A percentile compares a stretch with the other conserved stretches of the same genome.
phyloP scores from a whole-genome alignment of 2,797 vertebrate genomes.

The Yasuhikotakia modesta region DNA sequence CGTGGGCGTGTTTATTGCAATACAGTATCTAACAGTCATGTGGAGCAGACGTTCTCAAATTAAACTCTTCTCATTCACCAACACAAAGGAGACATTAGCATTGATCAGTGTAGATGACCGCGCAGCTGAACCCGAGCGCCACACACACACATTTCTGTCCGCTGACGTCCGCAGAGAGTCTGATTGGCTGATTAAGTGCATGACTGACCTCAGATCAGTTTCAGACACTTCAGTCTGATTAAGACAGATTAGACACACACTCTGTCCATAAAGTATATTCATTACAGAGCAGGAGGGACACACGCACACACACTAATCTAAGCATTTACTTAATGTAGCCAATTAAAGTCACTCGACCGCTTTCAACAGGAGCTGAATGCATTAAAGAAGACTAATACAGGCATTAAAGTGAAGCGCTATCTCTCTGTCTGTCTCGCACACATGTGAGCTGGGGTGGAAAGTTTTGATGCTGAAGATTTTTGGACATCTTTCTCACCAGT shows the following conservation, averaged over 20 bases:
- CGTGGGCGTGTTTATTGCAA: constrained; percentile 22
- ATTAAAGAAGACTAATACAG: constrained; percentile 3
- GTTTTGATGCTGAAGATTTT: not conserved
- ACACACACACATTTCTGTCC: constrained; percentile 4
- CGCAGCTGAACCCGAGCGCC: constrained; percentile 2
- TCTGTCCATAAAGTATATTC: constrained; percentile 39
- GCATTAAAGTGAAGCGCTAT: not conserved
- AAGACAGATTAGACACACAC: constrained; percentile 44
- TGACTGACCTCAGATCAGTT: constrained; percentile 28
- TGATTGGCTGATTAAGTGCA: constrained; percentile 48
- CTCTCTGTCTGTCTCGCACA: constrained; percentile 4
- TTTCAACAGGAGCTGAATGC: constrained; percentile 19
- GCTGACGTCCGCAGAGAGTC: constrained; percentile 4
- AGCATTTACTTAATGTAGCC: constrained; percentile 30
- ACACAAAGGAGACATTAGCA: constrained; percentile 38
- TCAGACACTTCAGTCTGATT: constrained; percentile 46
- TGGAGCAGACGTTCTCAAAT: constrained; percentile 30
- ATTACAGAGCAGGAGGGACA: constrained; percentile 26
- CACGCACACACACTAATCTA: constrained; percentile 4
- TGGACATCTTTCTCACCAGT: constrained; percentile 54
- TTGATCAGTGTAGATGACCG: constrained; percentile 27
- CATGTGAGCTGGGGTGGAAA: not conserved
- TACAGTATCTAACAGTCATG: constrained; percentile 25
- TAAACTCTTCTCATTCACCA: constrained; percentile 31
- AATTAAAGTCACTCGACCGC: constrained; percentile 24